Conservation (phyloP, 1,140 invertebrate genomes). For the Drosophila azteca region DNA sequence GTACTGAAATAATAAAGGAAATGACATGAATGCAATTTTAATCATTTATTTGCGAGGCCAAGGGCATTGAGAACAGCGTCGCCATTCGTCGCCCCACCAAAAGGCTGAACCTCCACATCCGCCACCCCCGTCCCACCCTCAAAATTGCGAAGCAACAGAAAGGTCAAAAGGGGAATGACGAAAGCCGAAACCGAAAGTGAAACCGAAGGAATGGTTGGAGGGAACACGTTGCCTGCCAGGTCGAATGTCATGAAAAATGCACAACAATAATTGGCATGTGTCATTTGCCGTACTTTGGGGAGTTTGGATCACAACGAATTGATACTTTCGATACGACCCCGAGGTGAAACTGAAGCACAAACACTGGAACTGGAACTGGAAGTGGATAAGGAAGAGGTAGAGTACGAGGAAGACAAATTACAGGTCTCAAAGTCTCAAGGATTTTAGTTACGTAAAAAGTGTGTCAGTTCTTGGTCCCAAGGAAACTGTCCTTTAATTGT, state of each 20-base stretch:
- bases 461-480: too few relatives aligned
- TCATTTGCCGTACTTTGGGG: constrained; percentile 12
- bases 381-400: background rate
- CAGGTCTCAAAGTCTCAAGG: background rate
- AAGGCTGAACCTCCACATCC: background rate
- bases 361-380: too few relatives aligned
- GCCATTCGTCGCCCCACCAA: background rate
- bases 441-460: too few relatives aligned
- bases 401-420: background rate
- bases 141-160: background rate
- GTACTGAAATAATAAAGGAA: constrained; percentile 32
- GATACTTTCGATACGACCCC: background rate
- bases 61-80: constrained; percentile 9
- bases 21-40: constrained; percentile 46
- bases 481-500: too few relatives aligned
- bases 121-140: too few relatives aligned
- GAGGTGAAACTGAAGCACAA: background rate
- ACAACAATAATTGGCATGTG: constrained; percentile 56
- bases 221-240: background rate
- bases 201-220: background rate
- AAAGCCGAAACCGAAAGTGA: constrained; percentile 26
- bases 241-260: constrained; percentile 59
- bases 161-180: constrained; percentile 26
- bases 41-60: constrained; percentile 56
- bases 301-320: background rate